A percentile compares a stretch with the other conserved stretches of the same genome.
Conservation (phyloP, 2,797 vertebrate species). For the Stomatorhinus walkeri region DNA sequence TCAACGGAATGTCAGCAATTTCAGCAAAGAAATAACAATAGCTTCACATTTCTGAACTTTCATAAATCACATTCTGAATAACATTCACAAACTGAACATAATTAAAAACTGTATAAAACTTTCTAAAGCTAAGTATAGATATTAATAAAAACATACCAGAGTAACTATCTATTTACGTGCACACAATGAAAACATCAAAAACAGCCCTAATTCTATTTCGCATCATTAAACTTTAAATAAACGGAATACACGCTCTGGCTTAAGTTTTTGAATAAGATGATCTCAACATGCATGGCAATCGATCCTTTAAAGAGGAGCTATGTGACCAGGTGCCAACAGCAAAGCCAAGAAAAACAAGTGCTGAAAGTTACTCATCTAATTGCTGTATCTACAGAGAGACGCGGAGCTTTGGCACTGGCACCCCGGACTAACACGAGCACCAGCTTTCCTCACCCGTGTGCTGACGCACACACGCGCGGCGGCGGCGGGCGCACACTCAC, state of each 20-base stretch:
- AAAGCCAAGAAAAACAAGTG: constrained; percentile 14
- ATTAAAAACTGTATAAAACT: background rate
- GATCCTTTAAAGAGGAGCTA: background rate
- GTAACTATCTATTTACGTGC: background rate
- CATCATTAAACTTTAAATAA: background rate
- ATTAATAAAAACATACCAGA: background rate
- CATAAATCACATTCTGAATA: background rate
- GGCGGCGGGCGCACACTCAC: background rate
- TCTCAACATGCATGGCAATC: background rate
- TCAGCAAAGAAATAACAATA: background rate
- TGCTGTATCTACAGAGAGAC: background rate
- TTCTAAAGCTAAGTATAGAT: background rate
- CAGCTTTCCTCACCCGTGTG: background rate
- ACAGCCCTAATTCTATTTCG: background rate
- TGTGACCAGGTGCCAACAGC: background rate
- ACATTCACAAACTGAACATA: background rate
- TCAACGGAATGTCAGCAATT: background rate
- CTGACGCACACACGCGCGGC: background rate
- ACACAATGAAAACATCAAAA: background rate
- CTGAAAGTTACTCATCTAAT: constrained; percentile 12
- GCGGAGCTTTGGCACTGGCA: background rate
- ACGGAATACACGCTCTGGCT: background rate
- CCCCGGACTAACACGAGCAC: background rate
- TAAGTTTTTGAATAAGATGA: background rate
- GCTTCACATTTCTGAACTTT: background rate